Evolutionary conservation across 2,888 invertebrate genomes (phyloP).

Genomic region (Heteromurus nitidus): DNA sequence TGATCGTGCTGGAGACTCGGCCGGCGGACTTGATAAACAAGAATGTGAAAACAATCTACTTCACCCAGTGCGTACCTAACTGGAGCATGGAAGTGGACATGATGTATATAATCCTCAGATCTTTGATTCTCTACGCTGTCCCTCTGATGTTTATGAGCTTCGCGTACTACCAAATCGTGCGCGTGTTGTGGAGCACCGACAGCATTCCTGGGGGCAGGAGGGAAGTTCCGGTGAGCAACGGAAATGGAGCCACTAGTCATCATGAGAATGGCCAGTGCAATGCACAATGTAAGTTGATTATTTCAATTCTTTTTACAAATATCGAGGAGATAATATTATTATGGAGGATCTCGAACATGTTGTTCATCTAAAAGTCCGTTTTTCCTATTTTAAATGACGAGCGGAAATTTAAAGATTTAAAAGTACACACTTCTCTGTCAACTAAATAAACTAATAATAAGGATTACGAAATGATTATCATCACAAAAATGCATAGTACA

Average conservation of each 20-base stretch:
- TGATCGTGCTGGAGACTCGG: slow-evolving; percentile 82
- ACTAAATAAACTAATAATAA: too few relatives aligned
- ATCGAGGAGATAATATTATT: too few relatives aligned
- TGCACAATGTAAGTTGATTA: slow-evolving; percentile 70
- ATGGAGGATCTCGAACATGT: too few relatives aligned
- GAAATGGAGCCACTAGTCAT: slow-evolving; percentile 60
- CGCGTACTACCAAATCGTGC: slow-evolving; percentile 89
- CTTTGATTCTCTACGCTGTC: slow-evolving; percentile 85
- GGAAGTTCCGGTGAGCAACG: slow-evolving; percentile 50
- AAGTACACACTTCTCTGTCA: too few relatives aligned
- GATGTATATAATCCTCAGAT: slow-evolving; percentile 83
- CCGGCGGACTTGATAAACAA: slow-evolving; percentile 75
- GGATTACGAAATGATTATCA: too few relatives aligned
- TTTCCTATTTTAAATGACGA: too few relatives aligned
- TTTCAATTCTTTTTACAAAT: not conserved
- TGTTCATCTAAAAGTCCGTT: too few relatives aligned
- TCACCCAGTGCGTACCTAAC: slow-evolving; percentile 83
- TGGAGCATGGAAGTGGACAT: slow-evolving; percentile 84
- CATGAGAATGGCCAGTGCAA: slow-evolving; percentile 64
- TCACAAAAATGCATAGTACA: too few relatives aligned
- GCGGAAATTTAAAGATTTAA: too few relatives aligned
- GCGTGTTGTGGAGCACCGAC: slow-evolving; percentile 87
- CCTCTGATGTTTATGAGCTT: slow-evolving; percentile 89
- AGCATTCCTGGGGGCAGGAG: slow-evolving; percentile 81
- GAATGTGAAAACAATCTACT: slow-evolving; percentile 76